Evolutionary conservation across 2,888 invertebrate species (phyloP).

Genomic region (Poecilus cupreus): DNA sequence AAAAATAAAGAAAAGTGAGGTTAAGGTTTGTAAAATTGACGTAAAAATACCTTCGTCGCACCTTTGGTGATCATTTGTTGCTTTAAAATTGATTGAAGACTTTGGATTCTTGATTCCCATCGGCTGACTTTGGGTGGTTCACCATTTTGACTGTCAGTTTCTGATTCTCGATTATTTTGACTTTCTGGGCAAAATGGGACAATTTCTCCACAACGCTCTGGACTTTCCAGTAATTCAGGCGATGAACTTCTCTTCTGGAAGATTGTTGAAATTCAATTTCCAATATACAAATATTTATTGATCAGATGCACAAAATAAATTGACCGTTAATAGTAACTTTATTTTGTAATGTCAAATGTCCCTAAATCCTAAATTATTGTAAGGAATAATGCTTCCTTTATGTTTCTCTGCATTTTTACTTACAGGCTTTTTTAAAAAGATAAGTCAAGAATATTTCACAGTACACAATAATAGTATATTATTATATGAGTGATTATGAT

Average conservation of each 20-base stretch:
- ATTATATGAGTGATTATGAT: too few relatives aligned
- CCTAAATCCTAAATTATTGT: too few relatives aligned
- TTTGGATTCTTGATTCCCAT: conserved; percentile 1
- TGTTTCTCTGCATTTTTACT: too few relatives aligned
- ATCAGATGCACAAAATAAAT: too few relatives aligned
- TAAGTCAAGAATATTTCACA: too few relatives aligned
- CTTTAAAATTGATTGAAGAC: background rate
- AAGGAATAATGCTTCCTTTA: too few relatives aligned
- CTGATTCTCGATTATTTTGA: background rate
- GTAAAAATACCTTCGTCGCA: conserved; percentile 29
- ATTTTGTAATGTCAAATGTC: too few relatives aligned
- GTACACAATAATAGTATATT: too few relatives aligned
- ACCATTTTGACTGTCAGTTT: too few relatives aligned
- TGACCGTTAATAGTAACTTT: too few relatives aligned
- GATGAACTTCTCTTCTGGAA: background rate
- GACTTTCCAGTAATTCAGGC: background rate
- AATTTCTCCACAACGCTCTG: background rate
- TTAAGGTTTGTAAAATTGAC: background rate
- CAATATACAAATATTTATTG: too few relatives aligned
- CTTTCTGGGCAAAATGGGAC: background rate
- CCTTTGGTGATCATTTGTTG: conserved; percentile 33
- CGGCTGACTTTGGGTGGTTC: background rate
- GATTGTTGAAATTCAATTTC: background rate
- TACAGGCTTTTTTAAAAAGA: too few relatives aligned
- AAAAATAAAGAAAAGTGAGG: background rate